These are phyloP conservation scores for Condylura cristata DNA, from an alignment of 2,113 vertebrate species.

Conservation along the genomic window DNA sequence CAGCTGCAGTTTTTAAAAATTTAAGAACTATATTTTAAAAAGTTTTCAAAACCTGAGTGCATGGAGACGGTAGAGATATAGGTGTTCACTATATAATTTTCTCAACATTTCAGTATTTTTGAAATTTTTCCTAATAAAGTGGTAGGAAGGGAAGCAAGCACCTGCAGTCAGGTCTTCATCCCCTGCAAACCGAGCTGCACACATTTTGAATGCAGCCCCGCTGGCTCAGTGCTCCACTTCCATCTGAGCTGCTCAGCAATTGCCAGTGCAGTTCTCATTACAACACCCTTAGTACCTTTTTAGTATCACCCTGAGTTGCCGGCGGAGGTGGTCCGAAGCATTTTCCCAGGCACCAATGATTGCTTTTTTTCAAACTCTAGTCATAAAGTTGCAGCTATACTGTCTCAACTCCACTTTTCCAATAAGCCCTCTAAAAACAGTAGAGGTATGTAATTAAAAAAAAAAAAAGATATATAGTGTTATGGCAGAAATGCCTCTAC, in stretches of 20 bases:
- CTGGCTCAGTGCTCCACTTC: neutral
- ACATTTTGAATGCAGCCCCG: neutral
- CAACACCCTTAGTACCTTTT: no score
- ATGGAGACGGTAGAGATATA: neutral
- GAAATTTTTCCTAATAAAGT: neutral
- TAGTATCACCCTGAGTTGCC: neutral
- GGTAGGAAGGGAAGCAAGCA: neutral
- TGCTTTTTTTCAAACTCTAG: neutral
- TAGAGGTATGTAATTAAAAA: neutral
- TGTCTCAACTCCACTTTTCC: neutral
- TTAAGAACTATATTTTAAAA: neutral
- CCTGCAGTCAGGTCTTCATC: neutral
- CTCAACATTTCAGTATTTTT: neutral
- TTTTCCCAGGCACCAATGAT: neutral
- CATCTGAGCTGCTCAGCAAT: neutral
- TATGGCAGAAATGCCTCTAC: neutral
- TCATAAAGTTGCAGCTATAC: neutral
- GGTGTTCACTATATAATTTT: neutral
- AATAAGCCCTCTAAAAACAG: neutral
- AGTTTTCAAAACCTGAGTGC: neutral
- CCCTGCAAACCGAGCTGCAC: neutral
- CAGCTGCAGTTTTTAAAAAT: neutral
- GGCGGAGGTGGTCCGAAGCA: neutral
- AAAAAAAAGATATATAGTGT: neutral
- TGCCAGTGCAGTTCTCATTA: neutral